These are phyloP conservation scores for Phalangium opilio DNA, from an alignment of 2,888 invertebrate genomes.

Conservation along the genomic window DNA sequence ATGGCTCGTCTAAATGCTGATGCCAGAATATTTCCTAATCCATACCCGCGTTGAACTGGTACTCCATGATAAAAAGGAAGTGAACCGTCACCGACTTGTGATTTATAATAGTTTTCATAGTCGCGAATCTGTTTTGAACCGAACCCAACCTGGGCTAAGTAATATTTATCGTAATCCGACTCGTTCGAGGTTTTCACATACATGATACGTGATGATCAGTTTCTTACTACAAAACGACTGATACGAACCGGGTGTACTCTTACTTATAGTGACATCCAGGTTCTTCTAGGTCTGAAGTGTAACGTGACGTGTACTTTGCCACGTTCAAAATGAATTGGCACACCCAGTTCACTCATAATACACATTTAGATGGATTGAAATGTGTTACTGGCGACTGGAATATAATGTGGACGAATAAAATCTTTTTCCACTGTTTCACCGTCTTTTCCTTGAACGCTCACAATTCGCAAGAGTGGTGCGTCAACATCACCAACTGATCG, in stretches of 20 bases:
- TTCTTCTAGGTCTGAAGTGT: conserved; percentile 1
- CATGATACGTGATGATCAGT: too few relatives aligned
- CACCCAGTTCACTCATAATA: conserved; percentile 4
- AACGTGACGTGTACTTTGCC: conserved; percentile 5
- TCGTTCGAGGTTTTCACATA: too few relatives aligned
- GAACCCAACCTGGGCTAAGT: too few relatives aligned
- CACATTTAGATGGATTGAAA: conserved; percentile 7
- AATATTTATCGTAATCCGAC: too few relatives aligned
- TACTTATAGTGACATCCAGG: too few relatives aligned
- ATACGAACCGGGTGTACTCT: too few relatives aligned
- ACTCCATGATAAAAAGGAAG: conserved; percentile 5
- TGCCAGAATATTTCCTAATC: conserved; percentile 7
- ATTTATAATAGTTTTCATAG: too few relatives aligned
- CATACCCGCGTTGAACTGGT: conserved; percentile 6
- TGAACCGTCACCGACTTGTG: too few relatives aligned
- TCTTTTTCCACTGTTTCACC: background rate
- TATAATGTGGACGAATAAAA: conserved; percentile 4
- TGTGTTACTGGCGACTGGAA: background rate
- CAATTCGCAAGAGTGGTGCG: conserved; percentile 21
- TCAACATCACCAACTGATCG: conserved; percentile 18
- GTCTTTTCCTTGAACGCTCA: conserved; percentile 10
- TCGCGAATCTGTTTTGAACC: too few relatives aligned
- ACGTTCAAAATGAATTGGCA: conserved; percentile 2
- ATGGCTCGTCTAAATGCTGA: conserved; percentile 8
- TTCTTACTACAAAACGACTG: too few relatives aligned